Evolutionary conservation across 2,888 invertebrate genomes (phyloP).

Genomic region (Drosophila nr. perissopoda): DNA sequence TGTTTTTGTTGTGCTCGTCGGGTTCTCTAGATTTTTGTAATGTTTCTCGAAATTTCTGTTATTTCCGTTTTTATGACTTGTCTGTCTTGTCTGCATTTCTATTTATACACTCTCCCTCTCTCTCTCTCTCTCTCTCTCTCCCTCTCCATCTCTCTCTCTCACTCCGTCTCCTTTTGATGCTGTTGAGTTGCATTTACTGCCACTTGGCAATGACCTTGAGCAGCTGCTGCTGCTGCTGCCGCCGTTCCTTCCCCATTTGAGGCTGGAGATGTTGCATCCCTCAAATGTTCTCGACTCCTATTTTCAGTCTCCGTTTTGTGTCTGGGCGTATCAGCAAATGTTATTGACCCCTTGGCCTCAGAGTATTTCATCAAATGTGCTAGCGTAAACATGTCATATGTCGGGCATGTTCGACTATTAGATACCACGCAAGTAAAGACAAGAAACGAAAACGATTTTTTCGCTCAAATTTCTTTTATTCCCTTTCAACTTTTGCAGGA

Average conservation of each 20-base stretch:
- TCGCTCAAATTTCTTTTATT: neutral
- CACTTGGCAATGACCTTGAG: constrained; percentile 71
- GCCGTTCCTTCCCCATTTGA: neutral
- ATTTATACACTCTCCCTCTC: constrained; percentile 27
- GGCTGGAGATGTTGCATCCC: neutral
- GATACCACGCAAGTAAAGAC: constrained; percentile 14
- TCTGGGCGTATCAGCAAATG: constrained; percentile 42
- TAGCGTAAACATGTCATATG: neutral
- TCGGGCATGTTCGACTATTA: neutral
- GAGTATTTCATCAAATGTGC: constrained; percentile 12
- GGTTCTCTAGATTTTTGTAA: constrained; percentile 44
- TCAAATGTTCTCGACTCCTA: constrained; percentile 4
- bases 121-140: neutral
- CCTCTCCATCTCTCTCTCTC: neutral
- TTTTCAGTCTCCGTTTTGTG: constrained; percentile 4
- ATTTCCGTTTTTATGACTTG: constrained; percentile 33
- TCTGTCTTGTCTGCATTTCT: constrained; percentile 45
- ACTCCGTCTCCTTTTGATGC: neutral
- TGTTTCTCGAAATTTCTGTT: constrained; percentile 8
- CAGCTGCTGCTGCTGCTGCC: constrained; percentile 32
- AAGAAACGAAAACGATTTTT: neutral
- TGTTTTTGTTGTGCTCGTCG: constrained; percentile 21
- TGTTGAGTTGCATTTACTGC: constrained; percentile 31
- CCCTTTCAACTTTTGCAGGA: neutral
- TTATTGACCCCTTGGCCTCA: constrained; percentile 56